These are phyloP conservation scores for Solen grandis DNA, from an alignment of 1,140 invertebrate genomes.

Conservation along the genomic window DNA sequence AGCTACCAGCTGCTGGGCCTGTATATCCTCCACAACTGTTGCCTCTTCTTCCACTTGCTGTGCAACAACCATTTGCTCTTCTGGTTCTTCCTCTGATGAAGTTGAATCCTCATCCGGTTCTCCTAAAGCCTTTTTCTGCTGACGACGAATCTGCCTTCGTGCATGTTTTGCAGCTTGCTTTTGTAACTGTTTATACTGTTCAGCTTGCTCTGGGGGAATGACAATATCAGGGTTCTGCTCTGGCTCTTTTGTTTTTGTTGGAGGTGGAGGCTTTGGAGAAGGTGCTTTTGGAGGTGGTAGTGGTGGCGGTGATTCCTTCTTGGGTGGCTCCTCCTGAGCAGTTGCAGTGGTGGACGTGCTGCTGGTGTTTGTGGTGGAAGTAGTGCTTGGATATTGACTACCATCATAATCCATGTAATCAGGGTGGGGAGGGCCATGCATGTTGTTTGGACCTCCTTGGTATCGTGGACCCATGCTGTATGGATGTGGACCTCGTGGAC, in stretches of 20 bases:
- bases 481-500: constrained; percentile 45
- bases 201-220: constrained; percentile 58
- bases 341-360: neutral
- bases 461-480: constrained; percentile 41
- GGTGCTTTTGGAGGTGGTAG: constrained; percentile 46
- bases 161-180: constrained; percentile 59
- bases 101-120: constrained; percentile 50
- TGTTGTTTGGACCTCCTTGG: constrained; percentile 12
- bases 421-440: constrained; percentile 29
- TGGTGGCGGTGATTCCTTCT: constrained; percentile 47
- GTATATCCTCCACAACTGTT: constrained; percentile 12
- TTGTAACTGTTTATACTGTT: constrained; percentile 60
- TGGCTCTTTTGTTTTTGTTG: constrained; percentile 42
- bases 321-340: constrained; percentile 8
- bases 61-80: constrained; percentile 28
- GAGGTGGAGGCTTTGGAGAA: constrained; percentile 37
- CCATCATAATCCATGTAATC: constrained; percentile 38
- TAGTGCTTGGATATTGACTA: neutral
- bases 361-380: constrained; percentile 4
- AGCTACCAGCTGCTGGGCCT: constrained; percentile 17
- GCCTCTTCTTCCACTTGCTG: neutral
- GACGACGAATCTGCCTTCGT: constrained; percentile 41
- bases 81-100: constrained; percentile 48
- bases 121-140: constrained; percentile 49
- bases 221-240: constrained; percentile 54